Conservation (phyloP, 2,113 vertebrate genomes). For the Amia ocellicauda region DNA sequence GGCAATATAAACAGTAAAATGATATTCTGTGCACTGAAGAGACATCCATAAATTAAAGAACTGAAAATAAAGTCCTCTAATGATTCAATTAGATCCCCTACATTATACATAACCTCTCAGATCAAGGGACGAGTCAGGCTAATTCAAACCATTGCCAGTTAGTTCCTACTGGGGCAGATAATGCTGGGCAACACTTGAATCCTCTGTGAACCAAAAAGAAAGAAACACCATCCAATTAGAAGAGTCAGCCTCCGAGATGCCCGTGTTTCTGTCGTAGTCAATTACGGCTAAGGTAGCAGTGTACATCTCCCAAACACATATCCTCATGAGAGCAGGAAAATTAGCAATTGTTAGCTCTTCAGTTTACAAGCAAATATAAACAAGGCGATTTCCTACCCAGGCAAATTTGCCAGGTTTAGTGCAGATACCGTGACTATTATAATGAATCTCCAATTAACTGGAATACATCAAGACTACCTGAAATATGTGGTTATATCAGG, state of each 20-base stretch:
- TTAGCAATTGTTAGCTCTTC: no score
- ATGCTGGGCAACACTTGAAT: neutral
- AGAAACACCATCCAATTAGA: neutral
- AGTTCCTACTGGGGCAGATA: neutral
- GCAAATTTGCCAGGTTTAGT: neutral
- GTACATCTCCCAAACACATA: no score
- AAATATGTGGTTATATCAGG: neutral
- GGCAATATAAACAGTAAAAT: slow-evolving; percentile 22
- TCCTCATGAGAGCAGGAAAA: no score
- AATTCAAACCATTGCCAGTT: neutral
- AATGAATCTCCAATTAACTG: no score
- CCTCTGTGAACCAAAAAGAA: neutral
- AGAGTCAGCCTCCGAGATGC: neutral
- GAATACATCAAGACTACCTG: no score
- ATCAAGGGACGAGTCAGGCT: neutral
- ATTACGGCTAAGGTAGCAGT: neutral
- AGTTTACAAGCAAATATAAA: no score
- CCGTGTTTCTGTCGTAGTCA: neutral
- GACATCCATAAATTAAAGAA: slow-evolving; percentile 21
- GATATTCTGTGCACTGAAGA: slow-evolving; percentile 2
- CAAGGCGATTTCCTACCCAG: neutral
- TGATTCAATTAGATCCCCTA: slow-evolving; percentile 12
- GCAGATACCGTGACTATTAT: neutral
- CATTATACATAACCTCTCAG: neutral
- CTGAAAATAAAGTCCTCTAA: slow-evolving; percentile 8